These are phyloP conservation scores for Branchellion lobata DNA, from an alignment of 2,888 invertebrate genomes.

Conservation along the genomic window DNA sequence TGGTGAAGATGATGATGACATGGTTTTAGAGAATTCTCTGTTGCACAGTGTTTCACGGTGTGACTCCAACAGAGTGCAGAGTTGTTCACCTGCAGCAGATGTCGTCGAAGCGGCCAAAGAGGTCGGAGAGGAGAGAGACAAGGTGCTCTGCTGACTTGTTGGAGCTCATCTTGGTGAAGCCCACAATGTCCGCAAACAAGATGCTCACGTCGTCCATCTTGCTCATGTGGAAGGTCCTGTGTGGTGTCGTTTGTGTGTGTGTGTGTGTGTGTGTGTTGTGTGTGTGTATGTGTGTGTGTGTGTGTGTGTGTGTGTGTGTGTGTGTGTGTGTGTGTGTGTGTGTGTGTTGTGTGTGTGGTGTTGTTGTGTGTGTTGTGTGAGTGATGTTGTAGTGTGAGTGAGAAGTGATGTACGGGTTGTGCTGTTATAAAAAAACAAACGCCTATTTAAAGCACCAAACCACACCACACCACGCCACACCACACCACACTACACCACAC, in stretches of 20 bases:
- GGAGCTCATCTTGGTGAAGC: constrained; percentile 94
- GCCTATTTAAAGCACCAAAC: no score
- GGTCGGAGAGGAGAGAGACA: constrained; percentile 88
- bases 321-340: constrained; percentile 25
- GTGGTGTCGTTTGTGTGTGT: no score
- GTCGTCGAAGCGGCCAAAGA: constrained; percentile 91
- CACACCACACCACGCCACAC: no score
- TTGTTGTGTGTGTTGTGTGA: no score
- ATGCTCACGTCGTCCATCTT: constrained; percentile 94
- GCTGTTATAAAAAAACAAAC: no score
- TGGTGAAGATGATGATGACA: constrained; percentile 10
- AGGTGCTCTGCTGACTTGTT: constrained; percentile 93
- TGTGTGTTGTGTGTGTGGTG: no score
- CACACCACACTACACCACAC: no score
- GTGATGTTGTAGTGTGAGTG: no score
- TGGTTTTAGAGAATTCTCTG: neutral
- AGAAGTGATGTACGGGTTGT: no score
- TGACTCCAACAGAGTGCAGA: no score
- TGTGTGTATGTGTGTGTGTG: constrained; percentile 35
- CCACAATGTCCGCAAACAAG: constrained; percentile 94
- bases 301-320: constrained; percentile 34
- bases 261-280: no score
- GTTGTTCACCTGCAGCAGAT: constrained; percentile 81
- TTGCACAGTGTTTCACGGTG: neutral
- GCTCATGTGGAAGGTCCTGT: constrained; percentile 94